Percentiles rank a stretch among this genome's conserved stretches.
These are phyloP conservation scores for Erebia aethiops DNA, from an alignment of 2,888 invertebrate species.

Conservation along the genomic window DNA sequence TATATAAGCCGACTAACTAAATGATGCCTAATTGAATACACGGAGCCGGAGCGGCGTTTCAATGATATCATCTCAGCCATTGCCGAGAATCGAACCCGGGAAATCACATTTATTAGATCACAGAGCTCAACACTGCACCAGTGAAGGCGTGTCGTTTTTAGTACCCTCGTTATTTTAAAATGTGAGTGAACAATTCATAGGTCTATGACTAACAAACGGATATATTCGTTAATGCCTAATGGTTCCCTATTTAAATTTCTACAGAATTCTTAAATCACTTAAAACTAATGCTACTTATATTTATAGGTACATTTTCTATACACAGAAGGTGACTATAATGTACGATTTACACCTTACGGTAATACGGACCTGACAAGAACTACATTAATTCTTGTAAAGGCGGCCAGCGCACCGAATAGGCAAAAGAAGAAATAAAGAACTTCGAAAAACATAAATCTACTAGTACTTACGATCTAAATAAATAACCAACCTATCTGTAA, in stretches of 20 bases:
- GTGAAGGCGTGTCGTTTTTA: too few species aligned
- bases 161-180: constrained; percentile 16
- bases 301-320: constrained; percentile 3
- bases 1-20: neutral
- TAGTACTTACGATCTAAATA: too few species aligned
- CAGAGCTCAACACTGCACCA: too few species aligned
- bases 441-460: too few species aligned
- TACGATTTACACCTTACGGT: constrained; percentile 5
- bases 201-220: constrained; percentile 28
- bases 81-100: too few species aligned
- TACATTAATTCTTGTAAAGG: too few species aligned
- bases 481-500: too few species aligned
- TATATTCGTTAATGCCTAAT: constrained; percentile 32
- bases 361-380: neutral
- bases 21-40: constrained; percentile 1
- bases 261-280: constrained; percentile 24
- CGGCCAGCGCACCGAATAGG: too few species aligned
- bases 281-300: constrained; percentile 23
- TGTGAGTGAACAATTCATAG: constrained; percentile 48
- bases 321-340: constrained; percentile 2
- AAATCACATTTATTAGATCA: too few species aligned
- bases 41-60: constrained; percentile 8
- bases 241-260: constrained; percentile 11
- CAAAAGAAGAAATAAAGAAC: too few species aligned
- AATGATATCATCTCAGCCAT: neutral